Evolutionary conservation across 2,113 vertebrate genomes (phyloP), one percentile per base, ranked within the genome.

Genomic region (Oreocharis arfaki): DNA sequence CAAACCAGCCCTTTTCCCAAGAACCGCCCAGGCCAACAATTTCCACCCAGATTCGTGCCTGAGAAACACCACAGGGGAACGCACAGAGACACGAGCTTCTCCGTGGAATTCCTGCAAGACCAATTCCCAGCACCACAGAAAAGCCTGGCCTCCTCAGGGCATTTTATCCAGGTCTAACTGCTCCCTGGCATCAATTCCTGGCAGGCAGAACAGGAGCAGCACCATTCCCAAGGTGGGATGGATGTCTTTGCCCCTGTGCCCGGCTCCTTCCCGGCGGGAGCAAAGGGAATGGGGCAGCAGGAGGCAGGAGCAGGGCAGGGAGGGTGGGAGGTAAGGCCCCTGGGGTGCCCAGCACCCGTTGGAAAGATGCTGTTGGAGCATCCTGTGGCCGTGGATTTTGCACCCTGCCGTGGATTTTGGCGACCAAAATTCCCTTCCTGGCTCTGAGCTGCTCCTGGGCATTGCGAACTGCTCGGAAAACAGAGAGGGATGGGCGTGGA

Each of bases 321-420:
- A 47, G 42, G 6, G 23, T n/a, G 42, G 64, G 30, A 74, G 7
- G n/a, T 23, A 53, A 82, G 28, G 73, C 23, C 26, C 42, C 3
- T 0, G 22, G 37, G 12, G 1, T 6, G 6, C 49, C 49, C 30
- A 8, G 49, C 11, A 3, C 37, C 26, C 22, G 9, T 44, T 63
- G n/a, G 27, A 52, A 76, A 15, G 59, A 47, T 37, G 7, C 52
- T 52, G 57, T 2, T 5, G 53, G 8, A 47, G 15, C 32, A 37
- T 24, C 27, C 55, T 70, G 49, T 4, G 14, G 42, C 27, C 37
- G 4, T 1, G 1, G 39, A 67, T 61, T 73, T 39, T 32, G 41
- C 9, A 49, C 49, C 16, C 3, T 35, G 27, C 12, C 19, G 9
- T 4, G 1, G 37, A 13, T 42, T 65, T 52, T 21, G 30, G 39